Evolutionary conservation across 2,888 invertebrate species (phyloP).

Genomic region (Tetramorium bicarinatum): DNA sequence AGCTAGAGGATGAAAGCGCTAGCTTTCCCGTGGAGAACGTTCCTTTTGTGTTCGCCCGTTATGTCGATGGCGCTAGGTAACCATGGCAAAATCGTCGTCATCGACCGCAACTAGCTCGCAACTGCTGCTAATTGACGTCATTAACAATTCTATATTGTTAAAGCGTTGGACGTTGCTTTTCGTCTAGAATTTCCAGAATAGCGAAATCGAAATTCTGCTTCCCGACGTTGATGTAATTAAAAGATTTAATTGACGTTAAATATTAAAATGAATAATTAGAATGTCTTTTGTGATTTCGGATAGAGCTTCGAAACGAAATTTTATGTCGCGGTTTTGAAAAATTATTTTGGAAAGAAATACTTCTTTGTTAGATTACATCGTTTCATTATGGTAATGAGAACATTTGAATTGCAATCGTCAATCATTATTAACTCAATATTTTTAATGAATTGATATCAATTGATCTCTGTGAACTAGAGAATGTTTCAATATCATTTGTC

Average conservation of each 20-base stretch:
- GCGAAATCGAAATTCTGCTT: neutral
- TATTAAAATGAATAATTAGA: conserved; percentile 1
- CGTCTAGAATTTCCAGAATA: neutral
- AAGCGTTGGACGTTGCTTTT: neutral
- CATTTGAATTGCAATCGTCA: neutral
- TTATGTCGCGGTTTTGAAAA: neutral
- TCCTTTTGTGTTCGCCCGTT: conserved; percentile 61
- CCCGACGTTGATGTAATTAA: neutral
- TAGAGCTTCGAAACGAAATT: neutral
- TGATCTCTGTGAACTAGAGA: neutral
- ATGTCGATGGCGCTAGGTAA: conserved; percentile 70
- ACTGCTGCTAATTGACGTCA: conserved; percentile 69
- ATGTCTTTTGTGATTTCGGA: neutral
- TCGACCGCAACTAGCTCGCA: conserved; percentile 63
- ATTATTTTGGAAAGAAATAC: neutral
- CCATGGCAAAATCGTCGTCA: conserved; percentile 72
- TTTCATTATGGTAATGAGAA: neutral
- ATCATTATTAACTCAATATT: neutral
- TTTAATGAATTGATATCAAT: neutral
- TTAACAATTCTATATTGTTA: conserved; percentile 51
- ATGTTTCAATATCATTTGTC: neutral
- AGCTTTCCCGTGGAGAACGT: conserved; percentile 36
- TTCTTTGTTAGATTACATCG: neutral
- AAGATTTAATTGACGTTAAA: neutral
- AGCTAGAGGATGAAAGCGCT: neutral